These are phyloP conservation scores for Mercenaria mercenaria DNA, from an alignment of 1,140 invertebrate genomes.

Conservation along the genomic window DNA sequence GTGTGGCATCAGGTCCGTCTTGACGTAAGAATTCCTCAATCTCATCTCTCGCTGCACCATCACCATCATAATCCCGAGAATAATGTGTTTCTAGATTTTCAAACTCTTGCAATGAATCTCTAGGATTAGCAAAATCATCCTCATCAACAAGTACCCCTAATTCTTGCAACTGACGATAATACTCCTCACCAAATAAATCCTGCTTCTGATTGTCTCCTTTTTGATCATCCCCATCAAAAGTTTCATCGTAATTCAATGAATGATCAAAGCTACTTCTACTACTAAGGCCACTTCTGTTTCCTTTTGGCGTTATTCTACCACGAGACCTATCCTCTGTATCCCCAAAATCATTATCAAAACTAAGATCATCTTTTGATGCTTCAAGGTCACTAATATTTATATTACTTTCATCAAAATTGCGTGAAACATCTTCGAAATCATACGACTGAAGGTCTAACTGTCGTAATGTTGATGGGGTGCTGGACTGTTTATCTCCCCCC, in stretches of 20 bases:
- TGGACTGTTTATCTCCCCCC: constrained; percentile 79
- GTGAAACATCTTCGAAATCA: constrained; percentile 78
- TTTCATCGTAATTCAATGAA: constrained; percentile 72
- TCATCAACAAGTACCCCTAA: constrained; percentile 83
- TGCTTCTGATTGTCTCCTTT: constrained; percentile 64
- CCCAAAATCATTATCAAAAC: constrained; percentile 74
- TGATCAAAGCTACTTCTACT: constrained; percentile 75
- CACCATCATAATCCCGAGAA: constrained; percentile 70
- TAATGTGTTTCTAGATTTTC: constrained; percentile 77
- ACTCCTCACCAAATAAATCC: constrained; percentile 80
- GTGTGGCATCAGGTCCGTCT: constrained; percentile 55
- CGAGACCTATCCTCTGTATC: constrained; percentile 18
- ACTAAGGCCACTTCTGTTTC: constrained; percentile 68
- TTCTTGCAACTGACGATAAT: constrained; percentile 81
- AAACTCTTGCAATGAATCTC: constrained; percentile 79
- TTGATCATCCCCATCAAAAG: constrained; percentile 54
- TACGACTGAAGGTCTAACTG: constrained; percentile 78
- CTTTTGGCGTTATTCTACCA: constrained; percentile 27
- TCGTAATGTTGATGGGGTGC: constrained; percentile 78
- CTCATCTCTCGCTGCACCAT: constrained; percentile 68
- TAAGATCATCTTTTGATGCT: constrained; percentile 82
- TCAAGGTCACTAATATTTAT: constrained; percentile 83
- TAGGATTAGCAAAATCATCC: constrained; percentile 74
- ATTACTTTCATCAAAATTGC: constrained; percentile 73
- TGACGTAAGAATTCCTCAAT: constrained; percentile 75